Base-by-base conservation (phyloP, 2,888 invertebrate species). In the Tenthredo mesomela region DNA sequence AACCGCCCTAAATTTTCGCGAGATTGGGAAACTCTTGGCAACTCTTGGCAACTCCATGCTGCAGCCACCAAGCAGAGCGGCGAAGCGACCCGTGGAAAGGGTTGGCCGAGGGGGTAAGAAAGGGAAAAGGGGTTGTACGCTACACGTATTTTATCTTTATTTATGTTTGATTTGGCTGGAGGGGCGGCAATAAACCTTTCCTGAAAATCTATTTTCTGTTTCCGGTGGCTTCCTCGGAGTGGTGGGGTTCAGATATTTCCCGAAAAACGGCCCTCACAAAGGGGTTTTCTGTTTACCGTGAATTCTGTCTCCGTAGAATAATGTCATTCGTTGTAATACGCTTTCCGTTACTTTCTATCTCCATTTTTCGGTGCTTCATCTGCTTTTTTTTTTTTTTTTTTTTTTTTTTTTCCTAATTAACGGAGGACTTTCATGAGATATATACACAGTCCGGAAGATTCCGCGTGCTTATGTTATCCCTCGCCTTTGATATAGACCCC, bases 101-200 rank as follows among this genome's bases (percentile, higher is more conserved):
- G 82, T 50, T 82, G 65, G 40, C 21, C 61, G 40, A 33, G 40
- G 58, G 58, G 80, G 73, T 73, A 40, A 61, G 29, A 47, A 82
- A 21, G 21, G 65, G 65, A 73, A 84, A 75, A 75, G 58, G 73
- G 84, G 73, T 58, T 58, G 77, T 78, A 33, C 65, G 84, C 58
- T 84, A 84, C 71, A 84, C 84, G 84, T 84, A 84, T 67, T 77
- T 84, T 84, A 84, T 77, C 84, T 84, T 77, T 77, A 84, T 84
- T 84, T 84, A 84, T 77, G 84, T 84, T 84, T 77, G 84, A 84
- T 84, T 84, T 70, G 47, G 65, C 47, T 67, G 67, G 70, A 82
- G 82, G 82, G 82, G 82, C 82, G 70, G 82, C 82, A 50, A 82
- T 82, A 70, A 70, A 82, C 67, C 65, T 82, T 82, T 70, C 67